Conservation (phyloP, 2,888 invertebrate genomes). For the Xiphydria camelus region DNA sequence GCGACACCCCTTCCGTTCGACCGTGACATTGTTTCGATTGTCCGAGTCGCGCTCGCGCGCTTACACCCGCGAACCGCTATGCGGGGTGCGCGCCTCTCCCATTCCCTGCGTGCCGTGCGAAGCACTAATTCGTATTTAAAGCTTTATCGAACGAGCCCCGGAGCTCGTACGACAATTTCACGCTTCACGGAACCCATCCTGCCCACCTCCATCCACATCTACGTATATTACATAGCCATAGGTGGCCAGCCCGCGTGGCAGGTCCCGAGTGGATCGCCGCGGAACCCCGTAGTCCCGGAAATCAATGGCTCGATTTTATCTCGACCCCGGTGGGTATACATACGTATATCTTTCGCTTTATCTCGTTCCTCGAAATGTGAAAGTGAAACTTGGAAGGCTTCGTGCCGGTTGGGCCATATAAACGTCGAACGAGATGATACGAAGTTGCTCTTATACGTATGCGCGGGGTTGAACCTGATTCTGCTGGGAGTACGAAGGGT, state of each 20-base stretch:
- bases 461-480: no score
- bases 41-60: neutral
- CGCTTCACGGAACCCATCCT: slow-evolving; percentile 43
- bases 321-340: no score
- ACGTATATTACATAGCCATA: neutral
- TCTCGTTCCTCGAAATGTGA: no score
- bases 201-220: slow-evolving; percentile 16
- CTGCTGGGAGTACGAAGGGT: no score
- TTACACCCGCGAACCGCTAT: neutral
- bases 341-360: no score
- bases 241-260: neutral
- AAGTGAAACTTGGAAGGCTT: no score
- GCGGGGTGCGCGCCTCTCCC: slow-evolving; percentile 1
- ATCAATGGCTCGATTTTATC: slow-evolving; percentile 3
- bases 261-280: no score
- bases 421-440: no score
- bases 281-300: no score
- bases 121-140: slow-evolving; percentile 54
- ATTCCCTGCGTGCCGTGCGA: slow-evolving; percentile 6
- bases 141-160: slow-evolving; percentile 45
- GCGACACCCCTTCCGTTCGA: neutral
- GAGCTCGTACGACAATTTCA: slow-evolving; percentile 49
- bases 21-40: no score
- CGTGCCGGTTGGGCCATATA: no score
- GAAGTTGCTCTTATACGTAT: no score